These are phyloP conservation scores for Peucedramus taeniatus DNA, from an alignment of 2,113 vertebrate genomes.

Conservation along the genomic window DNA sequence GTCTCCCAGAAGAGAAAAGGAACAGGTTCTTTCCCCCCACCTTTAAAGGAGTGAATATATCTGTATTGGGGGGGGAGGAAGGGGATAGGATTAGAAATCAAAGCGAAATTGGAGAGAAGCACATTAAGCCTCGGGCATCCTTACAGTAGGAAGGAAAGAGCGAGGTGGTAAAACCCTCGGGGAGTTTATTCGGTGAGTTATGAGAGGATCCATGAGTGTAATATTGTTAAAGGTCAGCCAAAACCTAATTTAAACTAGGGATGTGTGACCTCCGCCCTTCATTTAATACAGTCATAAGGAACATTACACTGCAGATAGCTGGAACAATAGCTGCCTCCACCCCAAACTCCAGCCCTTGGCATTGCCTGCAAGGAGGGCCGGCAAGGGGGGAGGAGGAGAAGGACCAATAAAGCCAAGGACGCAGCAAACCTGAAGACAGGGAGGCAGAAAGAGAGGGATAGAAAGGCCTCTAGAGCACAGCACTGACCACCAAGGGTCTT, in stretches of 20 bases:
- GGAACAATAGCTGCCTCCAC: slow-evolving; percentile 64
- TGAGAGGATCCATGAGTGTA: slow-evolving; percentile 43
- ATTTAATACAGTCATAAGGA: slow-evolving; percentile 66
- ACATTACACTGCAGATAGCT: slow-evolving; percentile 55
- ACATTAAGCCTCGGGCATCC: slow-evolving; percentile 57
- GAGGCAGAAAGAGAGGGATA: not conserved
- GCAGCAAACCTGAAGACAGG: not conserved
- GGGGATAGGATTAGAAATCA: slow-evolving; percentile 59
- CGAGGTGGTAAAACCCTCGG: slow-evolving; percentile 41
- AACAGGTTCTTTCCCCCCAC: slow-evolving; percentile 52
- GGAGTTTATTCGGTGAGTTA: slow-evolving; percentile 54
- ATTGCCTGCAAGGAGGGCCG: not conserved
- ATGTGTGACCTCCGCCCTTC: slow-evolving; percentile 66
- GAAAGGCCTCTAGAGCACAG: not conserved
- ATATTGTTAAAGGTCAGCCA: slow-evolving; percentile 62
- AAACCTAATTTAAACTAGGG: slow-evolving; percentile 61
- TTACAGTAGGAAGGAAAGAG: slow-evolving; percentile 52
- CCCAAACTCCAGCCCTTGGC: slow-evolving; percentile 31
- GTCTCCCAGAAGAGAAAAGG: slow-evolving; percentile 58
- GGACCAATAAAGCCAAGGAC: not conserved
- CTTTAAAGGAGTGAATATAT: slow-evolving; percentile 50
- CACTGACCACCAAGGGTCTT: not conserved
- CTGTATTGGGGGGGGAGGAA: not conserved
- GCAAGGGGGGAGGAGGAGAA: not conserved
- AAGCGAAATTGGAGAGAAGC: slow-evolving; percentile 52